phyloP scores from a whole-genome alignment of 2,113 vertebrate species.

The Tringa solitaria region DNA sequence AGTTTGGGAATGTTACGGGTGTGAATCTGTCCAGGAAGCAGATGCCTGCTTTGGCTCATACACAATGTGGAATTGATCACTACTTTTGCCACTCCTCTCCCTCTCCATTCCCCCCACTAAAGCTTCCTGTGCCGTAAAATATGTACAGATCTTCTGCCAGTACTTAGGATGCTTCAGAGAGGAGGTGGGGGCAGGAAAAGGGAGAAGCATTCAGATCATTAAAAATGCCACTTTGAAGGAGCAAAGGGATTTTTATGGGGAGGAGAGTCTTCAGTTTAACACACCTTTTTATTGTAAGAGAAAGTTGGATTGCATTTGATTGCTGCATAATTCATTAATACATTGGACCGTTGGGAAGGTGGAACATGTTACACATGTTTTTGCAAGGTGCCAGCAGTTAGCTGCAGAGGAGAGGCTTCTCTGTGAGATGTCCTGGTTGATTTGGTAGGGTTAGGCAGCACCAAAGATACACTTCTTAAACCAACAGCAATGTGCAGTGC shows the following conservation, averaged over 20 bases:
- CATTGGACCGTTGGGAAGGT: background rate
- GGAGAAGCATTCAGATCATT: background rate
- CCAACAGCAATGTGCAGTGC: background rate
- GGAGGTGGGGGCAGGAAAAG: background rate
- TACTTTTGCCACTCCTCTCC: background rate
- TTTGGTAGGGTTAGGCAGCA: background rate
- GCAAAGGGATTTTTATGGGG: background rate
- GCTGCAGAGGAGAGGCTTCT: background rate
- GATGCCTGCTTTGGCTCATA: background rate
- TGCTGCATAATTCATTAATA: background rate
- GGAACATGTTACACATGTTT: background rate
- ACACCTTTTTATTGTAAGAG: background rate
- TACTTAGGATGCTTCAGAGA: background rate
- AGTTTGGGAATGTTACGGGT: background rate
- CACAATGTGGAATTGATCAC: rapidly evolving
- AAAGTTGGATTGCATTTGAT: background rate
- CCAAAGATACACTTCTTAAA: background rate
- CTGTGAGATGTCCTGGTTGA: background rate
- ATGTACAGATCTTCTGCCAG: background rate
- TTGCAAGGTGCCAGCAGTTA: background rate
- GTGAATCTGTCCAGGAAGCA: background rate
- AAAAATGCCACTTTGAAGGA: background rate
- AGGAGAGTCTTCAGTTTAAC: background rate
- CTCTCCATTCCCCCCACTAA: background rate
- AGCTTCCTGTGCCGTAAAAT: background rate